Base-by-base conservation (phyloP, 2,113 vertebrate species). In the Caloenas nicobarica region DNA sequence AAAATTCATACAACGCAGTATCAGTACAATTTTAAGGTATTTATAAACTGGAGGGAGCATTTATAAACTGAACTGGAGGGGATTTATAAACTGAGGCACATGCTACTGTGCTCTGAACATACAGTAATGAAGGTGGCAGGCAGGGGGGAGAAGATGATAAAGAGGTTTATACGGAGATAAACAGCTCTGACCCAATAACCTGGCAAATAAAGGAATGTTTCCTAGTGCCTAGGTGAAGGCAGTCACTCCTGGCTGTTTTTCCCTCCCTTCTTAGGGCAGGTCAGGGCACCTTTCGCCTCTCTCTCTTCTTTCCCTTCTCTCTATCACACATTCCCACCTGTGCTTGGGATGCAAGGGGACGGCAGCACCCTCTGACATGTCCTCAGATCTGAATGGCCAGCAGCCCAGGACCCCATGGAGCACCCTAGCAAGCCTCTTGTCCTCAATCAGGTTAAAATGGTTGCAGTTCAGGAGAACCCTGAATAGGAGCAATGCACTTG, bases 361-460 rank as follows among this genome's bases (percentile, higher is more conserved):
- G 2, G 21, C 50, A 50, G 38, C 31, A 38, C 3, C 8, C 7
- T 29, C 36, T 6, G 0, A 9, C 16, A n/a, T 33, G 31, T 81
- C n/a, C 29, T 21, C 36, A 53, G 11, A 40, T 16, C 38, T 70
- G 44, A 36, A 19, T 0, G 3, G 5, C 24, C 33, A 31, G 57
- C 25, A 71, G 21, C 42, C 8, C 81, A 86, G 38, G 38, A 70
- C 14, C 17, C 11, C n/a, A 1, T 4, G 18, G 44, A 7, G 1
- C 7, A 40, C 29, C 5, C 7, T 56, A 70, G 13, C 8, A 29
- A 82, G 28, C 13, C 26, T 16, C 31, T 57, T 36, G 24, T 34
- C 15, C 26, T 80, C 1, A 0, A 28, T 6, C 0, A 0, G 50
- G 5, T n/a, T 58, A 14, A 81, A 40, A 7, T 23, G 16, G 8